Percentiles rank a stretch among this genome's conserved stretches.
These are phyloP conservation scores for Regulus satrapa DNA, from an alignment of 2,113 vertebrate species.

Conservation along the genomic window DNA sequence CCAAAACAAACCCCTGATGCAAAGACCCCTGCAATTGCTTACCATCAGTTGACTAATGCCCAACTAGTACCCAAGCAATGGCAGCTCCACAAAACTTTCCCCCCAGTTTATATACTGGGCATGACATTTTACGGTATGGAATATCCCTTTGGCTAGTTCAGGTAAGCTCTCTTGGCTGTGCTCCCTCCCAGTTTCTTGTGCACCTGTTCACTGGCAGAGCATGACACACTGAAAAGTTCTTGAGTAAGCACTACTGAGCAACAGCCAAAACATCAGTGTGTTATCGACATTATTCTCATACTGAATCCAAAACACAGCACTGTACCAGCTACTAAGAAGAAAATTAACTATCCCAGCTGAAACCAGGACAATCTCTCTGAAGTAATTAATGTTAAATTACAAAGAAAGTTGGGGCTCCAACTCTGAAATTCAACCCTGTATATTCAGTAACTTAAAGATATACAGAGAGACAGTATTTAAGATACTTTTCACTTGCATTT, in stretches of 20 bases:
- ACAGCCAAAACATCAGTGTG: neutral
- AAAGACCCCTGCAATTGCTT: neutral
- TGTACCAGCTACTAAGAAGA: neutral
- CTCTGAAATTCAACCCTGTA: neutral
- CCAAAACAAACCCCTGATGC: neutral
- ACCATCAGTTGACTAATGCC: neutral
- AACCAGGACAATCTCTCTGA: neutral
- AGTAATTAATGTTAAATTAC: neutral
- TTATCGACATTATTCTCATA: neutral
- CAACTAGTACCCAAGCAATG: neutral
- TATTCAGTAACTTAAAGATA: neutral
- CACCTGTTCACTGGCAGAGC: neutral
- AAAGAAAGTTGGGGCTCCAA: neutral
- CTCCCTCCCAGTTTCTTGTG: neutral
- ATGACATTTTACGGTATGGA: neutral
- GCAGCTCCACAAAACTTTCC: neutral
- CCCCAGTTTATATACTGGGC: neutral
- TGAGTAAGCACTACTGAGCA: neutral
- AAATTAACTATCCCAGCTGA: neutral
- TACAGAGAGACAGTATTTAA: neutral
- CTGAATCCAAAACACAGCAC: neutral
- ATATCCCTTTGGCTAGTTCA: neutral
- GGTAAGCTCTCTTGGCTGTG: neutral
- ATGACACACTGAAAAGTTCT: neutral
- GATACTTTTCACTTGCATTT: neutral